Base-by-base conservation (phyloP, 2,113 vertebrate species). In the Leptodactylus fuscus region DNA sequence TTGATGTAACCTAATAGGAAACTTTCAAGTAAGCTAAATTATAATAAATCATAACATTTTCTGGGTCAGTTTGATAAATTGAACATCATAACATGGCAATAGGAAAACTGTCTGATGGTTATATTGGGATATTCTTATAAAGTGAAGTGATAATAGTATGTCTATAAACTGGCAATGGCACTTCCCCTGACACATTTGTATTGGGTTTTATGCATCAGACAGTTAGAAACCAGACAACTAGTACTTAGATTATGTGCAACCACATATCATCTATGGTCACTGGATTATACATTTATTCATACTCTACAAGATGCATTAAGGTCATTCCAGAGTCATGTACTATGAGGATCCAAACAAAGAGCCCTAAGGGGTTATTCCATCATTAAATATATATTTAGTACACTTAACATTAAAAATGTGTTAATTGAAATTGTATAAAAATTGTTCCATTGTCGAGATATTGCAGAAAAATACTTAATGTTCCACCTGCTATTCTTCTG, bases 1-100 rank as follows among this genome's bases (percentile, higher is more conserved):
- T 80, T 85, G 46, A 85, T 85, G 76, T 41, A 79, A 85, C 75
- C 24, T 80, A 85, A 85, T 85, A 80, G 34, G 83, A 69, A 71
- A 71, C 62, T 85, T 85, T 85, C 83, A 79, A 80, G 83, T 32
- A 71, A 79, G 75, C 77, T 44, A 80, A 80, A 85, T 79, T 55
- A 70, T 49, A 55, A 80, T 85, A 85, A 85, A 79, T 85, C 71
- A 85, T 77, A 78, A 62, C 18, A 77, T 78, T 65, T 78, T 85
- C 55, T 67, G 60, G 82, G 73, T 77, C 73, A 80, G 34, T 36
- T 22, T 85, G 75, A 85, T 85, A 80, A 85, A 85, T 85, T 79
- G 62, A 79, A 71, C 49, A 65, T 27, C 44, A 65, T 16, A 27
- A n/a, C 11, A 77, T n/a, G 41, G 44, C 55, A 58, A 55, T 55